Evolutionary conservation across 2,888 invertebrate species (phyloP), one percentile per base, ranked within the genome.

Genomic region (Autographa gamma): DNA sequence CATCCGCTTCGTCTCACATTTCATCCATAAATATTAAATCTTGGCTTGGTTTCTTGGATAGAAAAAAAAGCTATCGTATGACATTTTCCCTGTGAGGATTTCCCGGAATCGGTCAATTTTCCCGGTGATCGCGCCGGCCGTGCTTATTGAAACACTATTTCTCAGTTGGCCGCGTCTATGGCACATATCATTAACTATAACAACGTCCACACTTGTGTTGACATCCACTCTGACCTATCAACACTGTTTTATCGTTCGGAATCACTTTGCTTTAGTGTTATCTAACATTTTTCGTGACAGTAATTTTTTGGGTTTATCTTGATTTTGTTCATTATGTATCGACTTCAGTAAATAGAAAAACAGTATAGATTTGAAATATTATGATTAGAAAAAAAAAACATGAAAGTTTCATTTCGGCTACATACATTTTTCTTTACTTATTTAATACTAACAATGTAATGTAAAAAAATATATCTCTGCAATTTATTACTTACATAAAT

Each of bases 11-110:
- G 94, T 92, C 91, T 94, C 93, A 95, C 94, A 94, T 94, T 95
- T 94, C 94, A 93, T 93, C 95, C 93, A 95, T 95, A 95, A 95
- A 95, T 95, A 95, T 95, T 95, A 95, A 95, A 95, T 93, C 92
- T 93, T 91, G 91, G 90, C 91, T 91, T 88, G 91, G 92, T 90
- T 90, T 89, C 88, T 87, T 88, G 89, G 88, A 92, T 91, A 92
- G 92, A 93, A 93, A 93, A 93, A 93, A 91, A 90, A 91, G 92
- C 92, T 93, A 92, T 93, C 90, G 87, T 88, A 90, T 93, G 92
- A 91, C 94, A 92, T 93, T 93, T 76, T 92, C 89, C 92, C 91
- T 90, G 88, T 83, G 90, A 90, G 92, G 92, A 93, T 95, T 93
- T 91, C 89, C 91, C 89, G 91, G 92, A 94, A 94, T 93, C 93